phyloP scores from a whole-genome alignment of 2,113 vertebrate genomes.

The Progne subis region DNA sequence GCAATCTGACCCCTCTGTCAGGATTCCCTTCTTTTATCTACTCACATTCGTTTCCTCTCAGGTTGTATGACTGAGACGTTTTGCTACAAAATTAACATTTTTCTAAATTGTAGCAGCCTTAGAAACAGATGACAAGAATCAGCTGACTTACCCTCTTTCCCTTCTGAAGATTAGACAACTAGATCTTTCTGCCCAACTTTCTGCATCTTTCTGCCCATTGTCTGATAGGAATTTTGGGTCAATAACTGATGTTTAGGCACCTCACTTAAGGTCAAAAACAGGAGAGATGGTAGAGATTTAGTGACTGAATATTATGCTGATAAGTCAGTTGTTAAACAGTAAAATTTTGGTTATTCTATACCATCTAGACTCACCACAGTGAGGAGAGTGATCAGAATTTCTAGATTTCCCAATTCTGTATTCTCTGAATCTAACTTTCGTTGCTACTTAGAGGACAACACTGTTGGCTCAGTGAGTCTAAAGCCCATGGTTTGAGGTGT shows the following conservation, averaged over 20 bases:
- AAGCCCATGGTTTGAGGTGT: not conserved
- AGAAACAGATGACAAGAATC: not conserved
- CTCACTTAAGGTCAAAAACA: not conserved
- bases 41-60: not conserved
- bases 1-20: not conserved
- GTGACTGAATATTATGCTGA: not conserved
- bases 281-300: not conserved
- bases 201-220: not conserved
- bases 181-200: not conserved
- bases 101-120: not conserved
- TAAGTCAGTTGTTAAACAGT: not conserved
- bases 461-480: not conserved
- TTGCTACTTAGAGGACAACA: not conserved
- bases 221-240: not conserved
- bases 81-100: not conserved
- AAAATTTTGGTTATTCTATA: not conserved
- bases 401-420: not conserved
- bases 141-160: not conserved
- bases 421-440: not conserved
- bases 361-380: not conserved
- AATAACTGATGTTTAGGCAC: not conserved
- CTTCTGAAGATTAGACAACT: not conserved
- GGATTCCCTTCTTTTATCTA: not conserved
- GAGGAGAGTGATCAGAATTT: not conserved
- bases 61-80: not conserved